Evolutionary conservation across 2,113 vertebrate genomes (phyloP).

Genomic region (Fukomys damarensis): DNA sequence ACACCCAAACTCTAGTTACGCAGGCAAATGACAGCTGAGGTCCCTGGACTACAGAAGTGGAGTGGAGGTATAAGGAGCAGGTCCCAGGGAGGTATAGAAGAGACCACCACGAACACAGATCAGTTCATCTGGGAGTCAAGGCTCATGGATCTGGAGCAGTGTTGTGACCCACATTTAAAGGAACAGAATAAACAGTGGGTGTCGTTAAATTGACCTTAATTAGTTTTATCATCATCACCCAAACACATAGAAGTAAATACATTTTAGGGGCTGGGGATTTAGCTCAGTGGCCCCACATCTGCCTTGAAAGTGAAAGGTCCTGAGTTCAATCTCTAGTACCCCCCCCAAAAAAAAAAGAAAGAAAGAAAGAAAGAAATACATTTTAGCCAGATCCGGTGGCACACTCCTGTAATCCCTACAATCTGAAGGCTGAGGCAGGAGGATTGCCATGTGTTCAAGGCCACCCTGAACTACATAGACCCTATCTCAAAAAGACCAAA

Average conservation of each 20-base stretch:
- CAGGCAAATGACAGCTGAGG: background rate
- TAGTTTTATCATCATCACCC: background rate
- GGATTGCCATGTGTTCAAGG: too few species aligned
- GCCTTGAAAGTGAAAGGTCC: too few species aligned
- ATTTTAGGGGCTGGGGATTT: too few species aligned
- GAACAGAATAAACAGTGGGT: background rate
- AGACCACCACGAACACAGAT: background rate
- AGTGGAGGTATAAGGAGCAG: background rate
- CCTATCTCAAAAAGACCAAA: too few species aligned
- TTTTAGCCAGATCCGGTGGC: too few species aligned
- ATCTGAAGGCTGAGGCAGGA: too few species aligned
- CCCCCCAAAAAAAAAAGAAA: too few species aligned
- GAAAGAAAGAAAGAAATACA: conserved; percentile 39
- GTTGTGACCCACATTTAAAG: background rate
- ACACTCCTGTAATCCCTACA: too few species aligned
- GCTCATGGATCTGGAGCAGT: background rate
- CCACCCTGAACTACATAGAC: too few species aligned
- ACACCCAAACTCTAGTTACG: background rate
- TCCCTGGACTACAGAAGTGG: background rate
- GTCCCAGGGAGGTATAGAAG: background rate
- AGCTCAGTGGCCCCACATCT: too few species aligned
- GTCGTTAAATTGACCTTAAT: conserved; percentile 7
- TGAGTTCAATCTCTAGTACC: too few species aligned
- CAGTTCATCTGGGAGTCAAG: background rate
- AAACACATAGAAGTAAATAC: conserved; percentile 11